Conservation (phyloP, 2,888 invertebrate species). For the Pseudeuparius sepicola region DNA sequence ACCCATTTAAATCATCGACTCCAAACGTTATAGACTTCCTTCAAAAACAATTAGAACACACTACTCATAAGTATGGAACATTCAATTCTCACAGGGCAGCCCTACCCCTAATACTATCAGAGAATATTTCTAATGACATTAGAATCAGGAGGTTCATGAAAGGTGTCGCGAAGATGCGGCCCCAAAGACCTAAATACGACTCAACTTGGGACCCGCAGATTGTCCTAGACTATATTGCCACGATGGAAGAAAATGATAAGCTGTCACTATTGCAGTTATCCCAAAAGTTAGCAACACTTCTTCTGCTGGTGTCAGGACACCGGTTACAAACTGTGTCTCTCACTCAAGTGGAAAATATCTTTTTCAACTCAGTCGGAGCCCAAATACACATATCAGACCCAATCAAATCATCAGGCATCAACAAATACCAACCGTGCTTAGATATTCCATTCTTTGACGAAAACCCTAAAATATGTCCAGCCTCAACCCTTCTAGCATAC, state of each 20-base stretch:
- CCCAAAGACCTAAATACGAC: constrained; percentile 8
- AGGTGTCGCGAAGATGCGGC: constrained; percentile 13
- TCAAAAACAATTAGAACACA: constrained; percentile 5
- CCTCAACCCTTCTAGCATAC: not conserved
- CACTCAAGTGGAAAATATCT: not conserved
- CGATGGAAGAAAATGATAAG: too few relatives aligned
- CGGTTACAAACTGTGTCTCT: not conserved
- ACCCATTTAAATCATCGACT: constrained; percentile 5
- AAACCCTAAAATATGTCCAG: too few relatives aligned
- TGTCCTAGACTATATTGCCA: constrained; percentile 10
- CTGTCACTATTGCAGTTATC: too few relatives aligned
- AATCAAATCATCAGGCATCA: too few relatives aligned
- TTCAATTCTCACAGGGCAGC: constrained; percentile 15
- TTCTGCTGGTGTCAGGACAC: not conserved
- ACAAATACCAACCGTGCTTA: too few relatives aligned
- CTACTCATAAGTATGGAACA: constrained; percentile 9
- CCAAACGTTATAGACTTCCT: constrained; percentile 8
- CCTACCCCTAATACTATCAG: constrained; percentile 13
- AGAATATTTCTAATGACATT: constrained; percentile 13
- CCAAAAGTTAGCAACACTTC: constrained; percentile 1
- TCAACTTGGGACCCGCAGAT: constrained; percentile 13
- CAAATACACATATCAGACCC: not conserved
- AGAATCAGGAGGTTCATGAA: constrained; percentile 16
- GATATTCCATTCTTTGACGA: not conserved
- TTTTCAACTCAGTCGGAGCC: too few relatives aligned